Percentiles rank a stretch among this genome's conserved stretches.
Evolutionary conservation across 2,888 invertebrate species (phyloP).

Genomic region (Pherbina coryleti): DNA sequence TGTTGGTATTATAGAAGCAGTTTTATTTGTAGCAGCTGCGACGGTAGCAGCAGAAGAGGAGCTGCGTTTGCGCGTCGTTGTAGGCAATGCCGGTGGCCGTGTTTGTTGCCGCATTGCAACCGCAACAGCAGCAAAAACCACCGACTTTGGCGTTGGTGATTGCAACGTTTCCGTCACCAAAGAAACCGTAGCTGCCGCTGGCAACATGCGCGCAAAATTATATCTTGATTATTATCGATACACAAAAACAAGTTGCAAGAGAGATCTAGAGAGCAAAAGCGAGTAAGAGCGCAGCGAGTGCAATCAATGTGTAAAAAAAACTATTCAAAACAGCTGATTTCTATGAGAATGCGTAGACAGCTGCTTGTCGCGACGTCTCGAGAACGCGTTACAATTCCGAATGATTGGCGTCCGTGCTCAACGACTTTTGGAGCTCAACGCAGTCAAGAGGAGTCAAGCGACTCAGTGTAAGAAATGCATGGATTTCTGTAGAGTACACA

Average conservation of each 20-base stretch:
- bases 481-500: background rate
- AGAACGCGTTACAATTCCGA: background rate
- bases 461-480: background rate
- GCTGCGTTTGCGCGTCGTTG: constrained; percentile 30
- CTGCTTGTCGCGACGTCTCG: background rate
- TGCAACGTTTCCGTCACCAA: constrained; percentile 28
- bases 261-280: background rate
- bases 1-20: constrained; percentile 36
- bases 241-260: background rate
- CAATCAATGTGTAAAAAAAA: background rate
- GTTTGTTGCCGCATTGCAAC: constrained; percentile 29
- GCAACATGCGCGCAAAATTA: constrained; percentile 26
- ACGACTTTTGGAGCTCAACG: background rate
- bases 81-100: constrained; percentile 2
- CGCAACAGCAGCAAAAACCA: constrained; percentile 31
- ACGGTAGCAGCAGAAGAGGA: constrained; percentile 8
- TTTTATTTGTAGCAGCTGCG: background rate
- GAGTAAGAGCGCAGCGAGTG: background rate
- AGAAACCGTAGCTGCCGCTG: constrained; percentile 21
- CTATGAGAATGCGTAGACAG: constrained; percentile 8
- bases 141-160: constrained; percentile 13
- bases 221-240: background rate
- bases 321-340: constrained; percentile 27
- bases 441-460: background rate
- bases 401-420: background rate